A percentile compares a stretch with the other conserved stretches of the same genome.
phyloP scores from a whole-genome alignment of 1,140 invertebrate species.

The Drosophila ogumai region DNA sequence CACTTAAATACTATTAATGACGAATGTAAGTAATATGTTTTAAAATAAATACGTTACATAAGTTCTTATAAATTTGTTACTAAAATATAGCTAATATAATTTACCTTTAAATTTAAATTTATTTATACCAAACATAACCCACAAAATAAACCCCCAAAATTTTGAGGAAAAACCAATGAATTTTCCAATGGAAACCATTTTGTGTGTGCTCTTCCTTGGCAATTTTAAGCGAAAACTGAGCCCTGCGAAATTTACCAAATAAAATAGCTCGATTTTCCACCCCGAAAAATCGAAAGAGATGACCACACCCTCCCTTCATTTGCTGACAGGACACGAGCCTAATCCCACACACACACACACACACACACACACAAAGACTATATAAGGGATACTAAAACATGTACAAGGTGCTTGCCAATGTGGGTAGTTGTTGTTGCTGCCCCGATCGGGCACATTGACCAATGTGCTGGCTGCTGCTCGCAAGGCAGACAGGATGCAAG shows the following conservation, averaged over 20 bases:
- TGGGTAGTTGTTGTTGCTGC: conserved; percentile 20
- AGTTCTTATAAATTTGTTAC: too few relatives aligned
- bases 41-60: too few relatives aligned
- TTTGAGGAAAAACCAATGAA: conserved; percentile 3
- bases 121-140: neutral
- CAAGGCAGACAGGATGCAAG: conserved; percentile 18
- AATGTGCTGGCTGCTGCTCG: conserved; percentile 64
- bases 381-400: conserved; percentile 4
- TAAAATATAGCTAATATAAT: too few relatives aligned
- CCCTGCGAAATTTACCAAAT: conserved; percentile 11
- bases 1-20: too few relatives aligned
- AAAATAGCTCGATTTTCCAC: conserved; percentile 39
- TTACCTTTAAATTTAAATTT: too few relatives aligned
- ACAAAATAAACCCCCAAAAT: neutral
- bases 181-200: conserved; percentile 29
- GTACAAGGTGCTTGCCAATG: conserved; percentile 18
- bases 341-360: conserved; percentile 17
- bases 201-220: neutral
- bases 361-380: neutral
- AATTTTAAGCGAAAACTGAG: conserved; percentile 17
- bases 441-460: conserved; percentile 39
- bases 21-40: too few relatives aligned
- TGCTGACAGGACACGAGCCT: conserved; percentile 47
- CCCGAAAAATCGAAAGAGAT: conserved; percentile 28
- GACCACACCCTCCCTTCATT: conserved; percentile 43